Evolutionary conservation across 2,113 vertebrate genomes (phyloP).

Genomic region (Aepyceros melampus): DNA sequence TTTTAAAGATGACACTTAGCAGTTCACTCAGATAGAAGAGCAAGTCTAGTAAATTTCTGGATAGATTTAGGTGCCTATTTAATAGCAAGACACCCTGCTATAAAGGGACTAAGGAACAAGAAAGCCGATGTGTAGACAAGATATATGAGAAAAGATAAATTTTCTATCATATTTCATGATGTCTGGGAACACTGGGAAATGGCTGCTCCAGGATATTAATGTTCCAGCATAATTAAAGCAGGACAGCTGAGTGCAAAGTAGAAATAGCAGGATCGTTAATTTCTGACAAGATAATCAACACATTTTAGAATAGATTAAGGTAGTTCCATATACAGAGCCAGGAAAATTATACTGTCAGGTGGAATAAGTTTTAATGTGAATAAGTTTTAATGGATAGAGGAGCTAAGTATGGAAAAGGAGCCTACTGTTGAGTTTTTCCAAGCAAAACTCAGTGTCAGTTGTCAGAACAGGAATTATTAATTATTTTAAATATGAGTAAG

Average conservation of each 20-base stretch:
- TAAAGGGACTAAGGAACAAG: not conserved
- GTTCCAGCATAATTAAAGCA: not conserved
- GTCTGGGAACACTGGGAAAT: not conserved
- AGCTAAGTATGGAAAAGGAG: not conserved
- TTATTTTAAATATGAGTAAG: not conserved
- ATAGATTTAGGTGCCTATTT: not conserved
- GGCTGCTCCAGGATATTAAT: not conserved
- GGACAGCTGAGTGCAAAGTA: not conserved
- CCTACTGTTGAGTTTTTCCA: not conserved
- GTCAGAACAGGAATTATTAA: not conserved
- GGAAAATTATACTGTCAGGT: constrained; percentile 8
- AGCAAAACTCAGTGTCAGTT: not conserved
- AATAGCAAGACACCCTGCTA: not conserved
- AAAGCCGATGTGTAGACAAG: constrained; percentile 27
- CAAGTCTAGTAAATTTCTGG: not conserved
- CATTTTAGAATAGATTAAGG: not conserved
- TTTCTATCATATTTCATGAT: not conserved
- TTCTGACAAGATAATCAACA: constrained; percentile 29
- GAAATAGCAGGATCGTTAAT: constrained; percentile 9
- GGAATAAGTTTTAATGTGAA: not conserved
- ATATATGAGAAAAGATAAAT: not conserved
- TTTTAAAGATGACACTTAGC: not conserved
- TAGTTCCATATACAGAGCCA: not conserved
- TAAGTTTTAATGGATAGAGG: not conserved
- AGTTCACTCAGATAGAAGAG: not conserved